phyloP scores from a whole-genome alignment of 1,140 invertebrate genomes.

The Stegodyphus mimosarum region DNA sequence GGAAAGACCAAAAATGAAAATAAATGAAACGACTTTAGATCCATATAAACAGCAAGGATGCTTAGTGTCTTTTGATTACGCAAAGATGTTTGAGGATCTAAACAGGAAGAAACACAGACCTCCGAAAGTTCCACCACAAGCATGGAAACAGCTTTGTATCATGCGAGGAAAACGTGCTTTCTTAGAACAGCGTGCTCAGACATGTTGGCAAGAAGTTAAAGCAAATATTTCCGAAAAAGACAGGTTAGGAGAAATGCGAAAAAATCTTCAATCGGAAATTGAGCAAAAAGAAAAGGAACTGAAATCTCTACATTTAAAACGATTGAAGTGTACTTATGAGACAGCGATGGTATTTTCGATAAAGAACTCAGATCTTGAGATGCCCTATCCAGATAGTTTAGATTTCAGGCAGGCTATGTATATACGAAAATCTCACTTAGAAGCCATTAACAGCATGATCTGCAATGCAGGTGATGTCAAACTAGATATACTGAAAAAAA shows the following conservation, averaged over 20 bases:
- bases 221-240: not conserved
- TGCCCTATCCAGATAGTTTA: slow-evolving; percentile 1
- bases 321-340: slow-evolving; percentile 1
- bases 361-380: slow-evolving; percentile 1
- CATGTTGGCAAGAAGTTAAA: not conserved
- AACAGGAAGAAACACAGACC: slow-evolving; percentile 2
- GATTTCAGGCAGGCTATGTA: not conserved
- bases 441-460: slow-evolving; percentile 8
- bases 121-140: not conserved
- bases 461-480: not conserved
- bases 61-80: no score
- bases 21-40: not conserved
- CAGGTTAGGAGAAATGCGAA: not conserved
- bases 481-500: not conserved
- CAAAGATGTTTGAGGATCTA: not conserved
- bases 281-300: not conserved
- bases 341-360: not conserved
- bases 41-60: not conserved
- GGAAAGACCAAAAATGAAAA: not conserved
- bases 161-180: not conserved
- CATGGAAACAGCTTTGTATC: slow-evolving; percentile 13
- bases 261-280: not conserved
- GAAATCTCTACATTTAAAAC: not conserved
- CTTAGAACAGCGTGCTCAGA: not conserved
- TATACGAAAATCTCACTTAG: slow-evolving; percentile 8